Percentiles rank a stretch among this genome's conserved stretches.
Evolutionary conservation across 2,113 vertebrate species (phyloP).

Genomic region (Rhea americana): DNA sequence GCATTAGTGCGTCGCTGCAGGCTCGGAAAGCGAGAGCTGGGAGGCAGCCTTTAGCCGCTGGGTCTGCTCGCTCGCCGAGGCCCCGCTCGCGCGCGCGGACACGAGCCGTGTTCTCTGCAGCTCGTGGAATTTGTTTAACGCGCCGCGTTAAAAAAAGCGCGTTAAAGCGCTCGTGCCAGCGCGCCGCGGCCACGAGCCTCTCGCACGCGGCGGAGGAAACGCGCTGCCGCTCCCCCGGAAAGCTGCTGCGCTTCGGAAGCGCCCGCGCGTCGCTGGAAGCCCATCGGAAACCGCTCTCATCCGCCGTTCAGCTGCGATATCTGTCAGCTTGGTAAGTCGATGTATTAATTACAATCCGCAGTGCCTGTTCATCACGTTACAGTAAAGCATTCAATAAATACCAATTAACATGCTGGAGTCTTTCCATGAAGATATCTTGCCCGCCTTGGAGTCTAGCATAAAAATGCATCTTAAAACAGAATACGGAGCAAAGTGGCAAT

Average conservation of each 20-base stretch:
- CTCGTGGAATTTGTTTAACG: slow-evolving; percentile 6
- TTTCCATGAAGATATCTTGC: neutral
- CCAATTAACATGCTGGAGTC: neutral
- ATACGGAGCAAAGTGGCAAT: neutral
- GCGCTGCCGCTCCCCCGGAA: neutral
- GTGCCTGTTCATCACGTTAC: slow-evolving; percentile 12
- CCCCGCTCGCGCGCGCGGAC: neutral
- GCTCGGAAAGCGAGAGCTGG: neutral
- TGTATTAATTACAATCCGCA: slow-evolving; percentile 26
- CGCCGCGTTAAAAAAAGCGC: neutral
- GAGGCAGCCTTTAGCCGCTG: neutral
- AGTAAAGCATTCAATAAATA: slow-evolving; percentile 46
- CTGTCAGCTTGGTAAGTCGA: neutral
- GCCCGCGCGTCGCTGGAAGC: neutral
- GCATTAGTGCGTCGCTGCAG: neutral
- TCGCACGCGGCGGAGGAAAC: neutral
- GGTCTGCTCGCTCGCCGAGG: neutral
- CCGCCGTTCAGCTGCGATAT: neutral
- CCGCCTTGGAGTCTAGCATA: neutral
- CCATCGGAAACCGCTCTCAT: neutral
- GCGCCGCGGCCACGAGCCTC: neutral
- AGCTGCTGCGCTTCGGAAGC: neutral
- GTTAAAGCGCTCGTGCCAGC: neutral
- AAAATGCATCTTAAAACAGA: slow-evolving; percentile 11
- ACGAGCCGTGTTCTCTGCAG: neutral